phyloP scores from a whole-genome alignment of 2,888 invertebrate species.

The Idaea straminata region DNA sequence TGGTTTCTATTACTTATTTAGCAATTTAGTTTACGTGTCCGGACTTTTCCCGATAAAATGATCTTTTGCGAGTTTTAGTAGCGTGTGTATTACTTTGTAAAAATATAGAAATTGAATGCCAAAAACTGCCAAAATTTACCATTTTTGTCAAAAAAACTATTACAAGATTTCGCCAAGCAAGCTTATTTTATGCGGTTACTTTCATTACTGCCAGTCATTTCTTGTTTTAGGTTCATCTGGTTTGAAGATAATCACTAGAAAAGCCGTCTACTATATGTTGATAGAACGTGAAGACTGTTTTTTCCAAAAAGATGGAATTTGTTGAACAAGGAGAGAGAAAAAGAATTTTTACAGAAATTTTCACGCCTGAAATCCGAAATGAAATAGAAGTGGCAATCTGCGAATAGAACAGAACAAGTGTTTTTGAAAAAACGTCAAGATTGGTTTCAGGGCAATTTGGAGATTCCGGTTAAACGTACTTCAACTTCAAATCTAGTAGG shows the following conservation, averaged over 20 bases:
- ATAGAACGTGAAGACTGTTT: too few relatives aligned
- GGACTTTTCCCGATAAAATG: too few relatives aligned
- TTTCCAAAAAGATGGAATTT: not conserved
- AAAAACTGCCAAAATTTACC: too few relatives aligned
- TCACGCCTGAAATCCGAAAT: constrained; percentile 4
- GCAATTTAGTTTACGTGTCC: too few relatives aligned
- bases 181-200: constrained; percentile 3
- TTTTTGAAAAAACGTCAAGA: constrained; percentile 4
- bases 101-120: too few relatives aligned
- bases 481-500: not conserved
- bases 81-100: too few relatives aligned
- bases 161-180: not conserved
- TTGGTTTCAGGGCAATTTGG: constrained; percentile 3
- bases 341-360: constrained; percentile 3
- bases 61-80: too few relatives aligned
- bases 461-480: not conserved
- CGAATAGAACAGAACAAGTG: constrained; percentile 2
- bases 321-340: not conserved
- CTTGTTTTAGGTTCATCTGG: constrained; percentile 2
- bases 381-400: constrained; percentile 4
- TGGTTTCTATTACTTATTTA: too few relatives aligned
- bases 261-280: too few relatives aligned
- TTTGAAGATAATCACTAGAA: constrained; percentile 1
- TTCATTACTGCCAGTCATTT: not conserved
- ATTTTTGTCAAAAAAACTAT: too few relatives aligned